These are phyloP conservation scores for Pyrgus malvae DNA, from an alignment of 2,888 invertebrate species.

Conservation along the genomic window DNA sequence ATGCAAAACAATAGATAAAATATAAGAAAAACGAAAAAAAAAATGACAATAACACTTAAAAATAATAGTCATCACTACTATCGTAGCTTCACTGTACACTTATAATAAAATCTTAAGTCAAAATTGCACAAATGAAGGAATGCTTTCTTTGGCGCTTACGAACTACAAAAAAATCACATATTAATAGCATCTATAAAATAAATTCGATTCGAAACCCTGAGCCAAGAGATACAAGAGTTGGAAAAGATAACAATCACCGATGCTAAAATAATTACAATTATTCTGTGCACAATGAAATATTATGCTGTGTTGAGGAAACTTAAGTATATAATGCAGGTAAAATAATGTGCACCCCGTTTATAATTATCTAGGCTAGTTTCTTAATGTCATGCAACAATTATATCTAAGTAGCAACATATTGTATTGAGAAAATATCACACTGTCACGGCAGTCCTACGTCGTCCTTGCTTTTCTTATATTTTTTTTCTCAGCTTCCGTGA, in stretches of 20 bases:
- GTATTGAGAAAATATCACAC: slow-evolving; percentile 61
- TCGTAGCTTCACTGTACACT: slow-evolving; percentile 51
- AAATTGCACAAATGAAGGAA: slow-evolving; percentile 71
- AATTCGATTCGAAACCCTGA: slow-evolving; percentile 58
- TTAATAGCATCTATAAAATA: slow-evolving; percentile 47
- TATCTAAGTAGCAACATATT: slow-evolving; percentile 43
- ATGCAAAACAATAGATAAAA: slow-evolving; percentile 55
- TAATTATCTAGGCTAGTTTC: slow-evolving; percentile 32
- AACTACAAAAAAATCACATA: slow-evolving; percentile 67
- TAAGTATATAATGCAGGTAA: slow-evolving; percentile 27
- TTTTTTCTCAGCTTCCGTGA: slow-evolving; percentile 89
- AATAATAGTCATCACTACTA: slow-evolving; percentile 43
- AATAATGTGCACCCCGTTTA: slow-evolving; percentile 47
- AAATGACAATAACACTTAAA: slow-evolving; percentile 48
- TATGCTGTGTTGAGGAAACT: slow-evolving; percentile 26
- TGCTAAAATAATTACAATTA: slow-evolving; percentile 36
- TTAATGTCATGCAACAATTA: slow-evolving; percentile 42
- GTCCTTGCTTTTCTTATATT: slow-evolving; percentile 88
- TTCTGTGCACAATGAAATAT: slow-evolving; percentile 35
- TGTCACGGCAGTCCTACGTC: slow-evolving; percentile 65
- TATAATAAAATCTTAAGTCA: slow-evolving; percentile 51
- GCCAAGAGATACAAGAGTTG: slow-evolving; percentile 37
- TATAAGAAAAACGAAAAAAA: slow-evolving; percentile 44
- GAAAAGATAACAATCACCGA: slow-evolving; percentile 51
- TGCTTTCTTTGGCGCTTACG: slow-evolving; percentile 73